Conservation (phyloP, 2,797 vertebrate genomes). For the Notolepis coatsorum region DNA sequence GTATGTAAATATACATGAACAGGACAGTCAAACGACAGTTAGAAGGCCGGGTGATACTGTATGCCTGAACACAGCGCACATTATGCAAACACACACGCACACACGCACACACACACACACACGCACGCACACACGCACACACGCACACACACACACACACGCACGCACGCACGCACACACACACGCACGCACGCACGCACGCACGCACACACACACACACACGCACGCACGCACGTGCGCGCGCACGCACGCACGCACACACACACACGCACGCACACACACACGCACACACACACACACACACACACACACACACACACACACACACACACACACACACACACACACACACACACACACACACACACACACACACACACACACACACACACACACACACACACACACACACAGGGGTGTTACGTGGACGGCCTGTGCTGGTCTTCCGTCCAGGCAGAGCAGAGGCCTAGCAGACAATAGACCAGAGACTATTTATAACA, state of each 20-base stretch:
- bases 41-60: no score
- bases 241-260: not conserved
- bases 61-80: no score
- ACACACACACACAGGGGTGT: not conserved
- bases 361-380: not conserved
- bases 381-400: not conserved
- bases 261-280: not conserved
- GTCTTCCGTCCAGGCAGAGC: no score
- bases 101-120: slow-evolving; percentile 4
- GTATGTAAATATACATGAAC: no score
- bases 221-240: slow-evolving; percentile 2
- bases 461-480: slow-evolving; percentile 1
- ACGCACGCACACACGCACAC: not conserved
- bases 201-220: not conserved
- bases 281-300: not conserved
- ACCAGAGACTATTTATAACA: not conserved
- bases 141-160: slow-evolving; percentile 11
- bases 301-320: not conserved
- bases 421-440: no score
- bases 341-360: no score
- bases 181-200: not conserved
- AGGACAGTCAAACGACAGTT: no score
- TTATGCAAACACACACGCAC: slow-evolving; percentile 11
- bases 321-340: no score
- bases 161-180: slow-evolving; percentile 9